These are phyloP conservation scores for Xenus cinereus DNA, from an alignment of 2,113 vertebrate genomes.

Conservation along the genomic window DNA sequence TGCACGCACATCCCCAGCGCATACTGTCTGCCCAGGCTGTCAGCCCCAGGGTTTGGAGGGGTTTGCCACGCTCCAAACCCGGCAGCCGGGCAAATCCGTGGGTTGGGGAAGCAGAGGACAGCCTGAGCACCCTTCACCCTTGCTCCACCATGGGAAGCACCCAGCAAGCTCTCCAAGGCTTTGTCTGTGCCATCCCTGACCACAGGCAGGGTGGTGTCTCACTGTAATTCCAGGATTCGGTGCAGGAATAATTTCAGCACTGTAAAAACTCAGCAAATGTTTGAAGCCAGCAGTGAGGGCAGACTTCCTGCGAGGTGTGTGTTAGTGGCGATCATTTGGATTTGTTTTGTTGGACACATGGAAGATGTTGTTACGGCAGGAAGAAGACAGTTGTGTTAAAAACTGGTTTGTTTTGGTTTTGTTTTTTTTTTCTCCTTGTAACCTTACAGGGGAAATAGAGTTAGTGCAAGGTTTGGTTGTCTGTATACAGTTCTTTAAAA, in stretches of 20 bases:
- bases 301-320: constrained; percentile 19
- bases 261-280: background rate
- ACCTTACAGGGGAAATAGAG: background rate
- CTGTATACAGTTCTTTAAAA: background rate
- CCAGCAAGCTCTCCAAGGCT: background rate
- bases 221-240: background rate
- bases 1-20: fast-evolving
- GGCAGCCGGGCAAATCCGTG: background rate
- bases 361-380: background rate
- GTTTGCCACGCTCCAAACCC: background rate
- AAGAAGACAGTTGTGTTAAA: background rate
- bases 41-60: background rate
- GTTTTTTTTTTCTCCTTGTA: background rate
- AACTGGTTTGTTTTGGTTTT: background rate
- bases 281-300: background rate
- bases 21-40: background rate
- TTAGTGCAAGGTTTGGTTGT: background rate
- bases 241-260: constrained; percentile 28
- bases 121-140: background rate
- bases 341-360: background rate
- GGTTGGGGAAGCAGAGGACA: background rate
- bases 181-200: background rate
- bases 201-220: constrained; percentile 24
- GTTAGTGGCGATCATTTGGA: background rate
- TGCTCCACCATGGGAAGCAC: background rate